phyloP scores from a whole-genome alignment of 2,888 invertebrate genomes.

The Macroteleia sp. region DNA sequence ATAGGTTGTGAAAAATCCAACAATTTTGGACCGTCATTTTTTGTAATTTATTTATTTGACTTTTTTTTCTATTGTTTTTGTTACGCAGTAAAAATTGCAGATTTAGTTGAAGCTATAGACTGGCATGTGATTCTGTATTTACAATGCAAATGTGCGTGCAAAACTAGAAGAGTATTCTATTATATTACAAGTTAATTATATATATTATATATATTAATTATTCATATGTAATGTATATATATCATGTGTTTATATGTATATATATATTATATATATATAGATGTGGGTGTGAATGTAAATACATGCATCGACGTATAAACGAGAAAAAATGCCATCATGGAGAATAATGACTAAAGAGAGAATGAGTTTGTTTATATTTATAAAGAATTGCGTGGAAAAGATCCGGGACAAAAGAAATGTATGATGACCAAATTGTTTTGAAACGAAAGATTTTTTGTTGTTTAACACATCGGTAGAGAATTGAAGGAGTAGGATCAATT shows the following conservation, averaged over 20 bases:
- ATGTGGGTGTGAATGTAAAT: conserved; percentile 47
- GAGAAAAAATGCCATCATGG: conserved; percentile 27
- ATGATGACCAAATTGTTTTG: conserved; percentile 35
- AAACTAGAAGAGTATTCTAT: conserved; percentile 80
- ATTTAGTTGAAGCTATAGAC: conserved; percentile 66
- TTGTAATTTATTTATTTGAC: conserved; percentile 22
- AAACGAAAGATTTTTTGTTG: conserved; percentile 5
- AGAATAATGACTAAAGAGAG: conserved; percentile 65
- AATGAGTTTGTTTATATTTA: conserved; percentile 77
- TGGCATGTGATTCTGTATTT: conserved; percentile 81
- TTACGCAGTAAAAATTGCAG: not conserved
- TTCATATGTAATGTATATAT: conserved; percentile 65
- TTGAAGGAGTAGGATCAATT: conserved; percentile 43
- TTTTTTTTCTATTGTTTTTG: conserved; percentile 3
- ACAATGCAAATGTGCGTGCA: conserved; percentile 80
- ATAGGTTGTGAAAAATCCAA: conserved; percentile 16
- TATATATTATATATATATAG: conserved; percentile 38
- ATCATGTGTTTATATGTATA: too few species aligned
- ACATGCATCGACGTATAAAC: conserved; percentile 50
- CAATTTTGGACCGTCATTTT: conserved; percentile 3
- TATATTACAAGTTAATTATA: conserved; percentile 75
- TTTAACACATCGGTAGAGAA: conserved; percentile 38
- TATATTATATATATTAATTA: conserved; percentile 73
- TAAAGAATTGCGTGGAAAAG: conserved; percentile 49
- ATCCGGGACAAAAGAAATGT: conserved; percentile 21